Base-by-base conservation (phyloP, 2,888 invertebrate species). In the Dexiosoma caninum region DNA sequence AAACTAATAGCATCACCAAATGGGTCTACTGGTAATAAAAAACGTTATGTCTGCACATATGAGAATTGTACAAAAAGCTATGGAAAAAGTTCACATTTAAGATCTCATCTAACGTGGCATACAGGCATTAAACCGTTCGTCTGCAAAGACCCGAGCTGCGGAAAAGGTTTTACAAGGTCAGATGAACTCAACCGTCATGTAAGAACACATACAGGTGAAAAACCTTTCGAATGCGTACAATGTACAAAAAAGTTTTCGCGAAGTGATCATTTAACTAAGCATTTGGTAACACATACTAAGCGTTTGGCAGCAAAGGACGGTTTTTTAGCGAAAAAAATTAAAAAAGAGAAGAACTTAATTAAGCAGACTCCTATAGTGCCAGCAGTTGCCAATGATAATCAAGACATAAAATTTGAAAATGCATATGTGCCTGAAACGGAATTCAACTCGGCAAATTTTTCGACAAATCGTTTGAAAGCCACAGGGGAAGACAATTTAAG, bases 101-200 rank as follows among this genome's bases (percentile, higher is more conserved):
- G 89, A 40, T 88, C 89, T 21, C 89, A 89, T 85, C 84, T 89
- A 32, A 89, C 89, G n/a, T 89, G 89, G 89, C 89, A 89, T 60
- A 88, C 89, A 2, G 89, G 89, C 4, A 87, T 89, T 21, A 89
- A 89, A 46, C 89, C 89, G 0, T 89, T 88, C 69, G 86, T 88
- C 2, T 89, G 89, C 71, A 83, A 82, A n/a, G 85, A 86, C 23
- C 83, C 85, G 0, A 86, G 85, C 21, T 89, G 89, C 32, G 88
- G 88, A 1, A 89, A 88, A 76, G 87, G 89, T 10, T 89, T 89
- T 37, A 89, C 89, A 0, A 86, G 89, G 10, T 89, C 89, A 1
- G 89, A 89, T 55, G 89, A 89, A 69, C 85, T 89, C 2, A 87
- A 88, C 69, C 85, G 89, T 32, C 89, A 89, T 59, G 83, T 86